phyloP scores from a whole-genome alignment of 1,140 invertebrate species.

The Cyphomyrmex costatus region DNA sequence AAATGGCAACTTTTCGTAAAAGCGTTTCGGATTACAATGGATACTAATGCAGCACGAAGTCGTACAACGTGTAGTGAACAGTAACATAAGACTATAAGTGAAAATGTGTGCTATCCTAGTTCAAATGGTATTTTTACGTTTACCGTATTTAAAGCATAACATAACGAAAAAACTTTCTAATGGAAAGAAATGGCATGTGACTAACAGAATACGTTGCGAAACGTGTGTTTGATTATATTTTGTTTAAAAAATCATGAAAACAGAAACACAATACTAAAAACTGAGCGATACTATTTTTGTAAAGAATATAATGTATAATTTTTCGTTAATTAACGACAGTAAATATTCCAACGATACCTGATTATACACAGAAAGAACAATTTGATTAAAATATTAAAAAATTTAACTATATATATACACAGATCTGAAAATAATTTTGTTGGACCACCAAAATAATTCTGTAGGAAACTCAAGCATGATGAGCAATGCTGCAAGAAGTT shows the following conservation, averaged over 20 bases:
- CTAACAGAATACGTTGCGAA: neutral
- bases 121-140: neutral
- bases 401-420: too few relatives aligned
- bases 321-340: slow-evolving; percentile 56
- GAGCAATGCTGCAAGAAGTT: too few relatives aligned
- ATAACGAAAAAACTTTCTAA: slow-evolving; percentile 15
- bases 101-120: slow-evolving; percentile 16
- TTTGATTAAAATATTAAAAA: too few relatives aligned
- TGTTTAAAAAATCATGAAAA: slow-evolving; percentile 43
- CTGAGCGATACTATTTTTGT: slow-evolving; percentile 17
- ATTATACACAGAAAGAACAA: neutral
- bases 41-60: neutral
- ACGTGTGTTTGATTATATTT: slow-evolving; percentile 43
- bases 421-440: too few relatives aligned
- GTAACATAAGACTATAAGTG: slow-evolving; percentile 29
- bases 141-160: slow-evolving; percentile 6
- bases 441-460: too few relatives aligned
- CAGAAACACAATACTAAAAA: neutral
- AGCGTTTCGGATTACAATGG: neutral
- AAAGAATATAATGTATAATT: slow-evolving; percentile 25
- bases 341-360: slow-evolving; percentile 55
- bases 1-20: slow-evolving; percentile 24
- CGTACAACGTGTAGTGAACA: neutral
- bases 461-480: too few relatives aligned
- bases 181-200: slow-evolving; percentile 2